Evolutionary conservation across 2,113 vertebrate genomes (phyloP), one percentile per base, ranked within the genome.

Genomic region (Anguilla japonica): DNA sequence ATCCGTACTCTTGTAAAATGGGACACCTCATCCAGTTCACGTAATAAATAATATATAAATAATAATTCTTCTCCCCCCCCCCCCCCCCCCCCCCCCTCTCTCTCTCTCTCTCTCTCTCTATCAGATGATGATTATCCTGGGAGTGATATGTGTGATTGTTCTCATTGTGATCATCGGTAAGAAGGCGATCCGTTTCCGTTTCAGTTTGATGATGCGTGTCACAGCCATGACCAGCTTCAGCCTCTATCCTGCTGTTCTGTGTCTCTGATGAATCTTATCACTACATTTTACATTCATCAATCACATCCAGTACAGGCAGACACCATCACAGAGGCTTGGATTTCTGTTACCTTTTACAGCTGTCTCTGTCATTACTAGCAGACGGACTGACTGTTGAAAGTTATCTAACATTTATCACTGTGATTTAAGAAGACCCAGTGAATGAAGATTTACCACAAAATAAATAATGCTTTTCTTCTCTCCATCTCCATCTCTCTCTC

Each of bases 41-140:
- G 0, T 11, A 53, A 53, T 53, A 53, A 53, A 53, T 53, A 53
- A 53, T 14, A 14, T 34, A 53, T 53, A 53, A 53, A 53, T 53
- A 53, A 53, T 14, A 14, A 34, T 34, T 34, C 15, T 18, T 2
- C 40, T 34, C 39, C 40, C 78, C 34, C 34, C 34, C 34, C 34
- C n/a, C n/a, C n/a, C n/a, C n/a, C n/a, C 71, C 87, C 79, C 91
- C 63, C 84, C 14, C 60, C 87, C 82, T 79, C 86, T 89, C 82
- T 89, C n/a, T n/a, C 26, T 82, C 57, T 22, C n/a, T 91, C 94
- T 63, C 93, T 89, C 50, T 41, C 53, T 84, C 75, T 56, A 18
- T 26, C 95, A 99, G 98, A 99, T 99, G 98, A 99, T 98, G 98
- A 97, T 97, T 81, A 99, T 99, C 89, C 94, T 98, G 91, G 96